Conservation (phyloP, 2,113 vertebrate species). For the Dicerorhinus sumatrensis region DNA sequence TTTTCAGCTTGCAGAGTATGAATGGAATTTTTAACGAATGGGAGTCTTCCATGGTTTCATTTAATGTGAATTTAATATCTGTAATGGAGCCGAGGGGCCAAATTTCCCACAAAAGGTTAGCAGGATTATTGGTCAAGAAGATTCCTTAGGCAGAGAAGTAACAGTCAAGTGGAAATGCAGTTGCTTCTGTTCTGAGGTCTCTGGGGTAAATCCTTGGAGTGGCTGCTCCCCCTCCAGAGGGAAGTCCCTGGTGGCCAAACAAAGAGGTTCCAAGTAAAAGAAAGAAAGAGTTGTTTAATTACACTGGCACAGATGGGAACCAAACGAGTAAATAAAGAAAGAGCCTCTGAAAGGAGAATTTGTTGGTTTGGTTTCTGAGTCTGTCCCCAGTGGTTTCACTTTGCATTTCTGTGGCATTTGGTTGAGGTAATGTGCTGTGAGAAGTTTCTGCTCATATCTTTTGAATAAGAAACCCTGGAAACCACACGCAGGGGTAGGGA, state of each 20-base stretch:
- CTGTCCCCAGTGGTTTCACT: slow-evolving; percentile 55
- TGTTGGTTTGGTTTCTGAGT: slow-evolving; percentile 64
- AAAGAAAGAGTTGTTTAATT: background rate
- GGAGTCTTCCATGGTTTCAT: slow-evolving; percentile 48
- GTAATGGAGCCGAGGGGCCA: background rate
- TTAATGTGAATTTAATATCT: slow-evolving; percentile 52
- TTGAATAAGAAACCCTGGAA: slow-evolving; percentile 68
- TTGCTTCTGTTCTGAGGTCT: slow-evolving; percentile 75
- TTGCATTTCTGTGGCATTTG: slow-evolving; percentile 67
- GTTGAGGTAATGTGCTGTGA: background rate
- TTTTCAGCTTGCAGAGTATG: background rate
- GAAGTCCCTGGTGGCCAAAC: slow-evolving; percentile 58
- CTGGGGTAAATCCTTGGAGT: slow-evolving; percentile 53
- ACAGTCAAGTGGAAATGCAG: slow-evolving; percentile 36
- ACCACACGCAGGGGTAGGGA: background rate
- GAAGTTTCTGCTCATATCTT: slow-evolving; percentile 53
- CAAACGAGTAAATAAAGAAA: background rate
- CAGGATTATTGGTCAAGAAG: slow-evolving; percentile 43
- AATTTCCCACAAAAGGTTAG: slow-evolving; percentile 75
- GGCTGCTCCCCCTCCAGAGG: slow-evolving; percentile 15
- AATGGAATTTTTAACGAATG: slow-evolving; percentile 54
- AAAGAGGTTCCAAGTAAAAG: slow-evolving; percentile 65
- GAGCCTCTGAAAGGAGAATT: background rate
- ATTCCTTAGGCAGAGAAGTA: slow-evolving; percentile 48
- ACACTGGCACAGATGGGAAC: slow-evolving; percentile 61